Conservation (phyloP, 2,113 vertebrate genomes). For the Trematocara zebra region DNA sequence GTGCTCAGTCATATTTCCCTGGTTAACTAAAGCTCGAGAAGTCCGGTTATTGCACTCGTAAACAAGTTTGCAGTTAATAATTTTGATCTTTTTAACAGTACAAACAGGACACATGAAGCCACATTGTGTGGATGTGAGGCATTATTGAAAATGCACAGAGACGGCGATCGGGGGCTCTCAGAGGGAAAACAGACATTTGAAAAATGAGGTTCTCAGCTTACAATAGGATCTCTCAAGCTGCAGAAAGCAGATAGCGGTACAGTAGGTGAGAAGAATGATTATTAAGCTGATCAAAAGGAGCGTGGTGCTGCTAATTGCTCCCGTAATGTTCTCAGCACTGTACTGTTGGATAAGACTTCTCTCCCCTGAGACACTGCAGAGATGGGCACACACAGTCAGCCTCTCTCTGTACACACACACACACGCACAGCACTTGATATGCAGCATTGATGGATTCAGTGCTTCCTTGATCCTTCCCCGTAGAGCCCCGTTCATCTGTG, state of each 20-base stretch:
- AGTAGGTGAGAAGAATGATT: slow-evolving; percentile 57
- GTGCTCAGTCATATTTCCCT: not conserved
- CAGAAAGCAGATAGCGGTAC: slow-evolving; percentile 27
- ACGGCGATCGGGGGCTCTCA: not conserved
- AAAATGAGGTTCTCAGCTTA: slow-evolving; percentile 31
- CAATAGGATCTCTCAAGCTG: slow-evolving; percentile 13
- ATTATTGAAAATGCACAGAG: not conserved
- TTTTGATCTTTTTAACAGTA: not conserved
- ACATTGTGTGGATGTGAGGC: not conserved
- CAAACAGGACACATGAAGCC: not conserved
- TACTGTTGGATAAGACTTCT: slow-evolving; percentile 16
- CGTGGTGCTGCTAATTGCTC: slow-evolving; percentile 47
- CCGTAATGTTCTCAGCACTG: slow-evolving; percentile 25
- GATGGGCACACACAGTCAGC: not conserved
- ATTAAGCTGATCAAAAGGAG: slow-evolving; percentile 51
- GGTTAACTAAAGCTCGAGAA: not conserved
- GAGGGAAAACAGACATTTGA: not conserved
- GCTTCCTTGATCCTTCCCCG: slow-evolving; percentile 31
- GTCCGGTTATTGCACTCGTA: not conserved
- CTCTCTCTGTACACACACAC: not conserved
- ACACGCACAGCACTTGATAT: not conserved
- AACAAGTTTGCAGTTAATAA: not conserved
- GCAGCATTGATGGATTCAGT: slow-evolving; percentile 19
- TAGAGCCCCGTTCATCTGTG: slow-evolving; percentile 9
- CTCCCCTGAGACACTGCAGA: slow-evolving; percentile 4